Base-by-base conservation (phyloP, 2,797 vertebrate genomes). In the Euthynnus affinis region DNA sequence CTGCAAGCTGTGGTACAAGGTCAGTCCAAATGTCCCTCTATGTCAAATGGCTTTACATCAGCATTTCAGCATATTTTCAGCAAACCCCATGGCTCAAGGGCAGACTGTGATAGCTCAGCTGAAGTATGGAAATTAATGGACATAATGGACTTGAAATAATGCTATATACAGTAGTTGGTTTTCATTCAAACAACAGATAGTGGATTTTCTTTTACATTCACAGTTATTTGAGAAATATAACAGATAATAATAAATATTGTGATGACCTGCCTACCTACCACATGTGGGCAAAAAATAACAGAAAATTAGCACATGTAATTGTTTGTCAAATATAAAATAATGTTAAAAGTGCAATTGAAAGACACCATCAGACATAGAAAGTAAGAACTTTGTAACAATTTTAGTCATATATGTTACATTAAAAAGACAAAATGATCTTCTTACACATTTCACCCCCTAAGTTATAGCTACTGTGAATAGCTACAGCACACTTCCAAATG, bases 31-130 rank as follows among this genome's bases (percentile, higher is more conserved):
- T 52, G 66, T 63, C 72, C 74, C 80, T 85, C 76, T 67, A 40
- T 15, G 85, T 86, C 80, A 84, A 73, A 74, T 64, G 60, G 73
- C 51, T 74, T 85, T 53, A 85, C 71, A 80, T 88, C 84, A 89
- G 76, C 82, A 40, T 63, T 82, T 90, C 69, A 76, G 69, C 70
- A 78, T 53, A 73, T 83, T 87, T 77, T 63, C 51, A 55, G 58
- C 72, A 76, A 71, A 76, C 27, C 29, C 51, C 14, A 2, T 1
- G 15, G 65, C 59, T 64, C 13, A 64, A 23, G 13, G 22, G 22
- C 8, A 72, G 63, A 74, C 55, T 27, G 49, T 55, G 20, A 65
- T 18, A 56, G 23, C 63, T 51, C 32, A 62, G 46, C 53, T 49
- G 29, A 3, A 13, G 15, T 17, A 34, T 71, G 5, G n/a, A 37